Evolutionary conservation across 2,113 vertebrate genomes (phyloP).

Genomic region (Saimiri boliviensis): DNA sequence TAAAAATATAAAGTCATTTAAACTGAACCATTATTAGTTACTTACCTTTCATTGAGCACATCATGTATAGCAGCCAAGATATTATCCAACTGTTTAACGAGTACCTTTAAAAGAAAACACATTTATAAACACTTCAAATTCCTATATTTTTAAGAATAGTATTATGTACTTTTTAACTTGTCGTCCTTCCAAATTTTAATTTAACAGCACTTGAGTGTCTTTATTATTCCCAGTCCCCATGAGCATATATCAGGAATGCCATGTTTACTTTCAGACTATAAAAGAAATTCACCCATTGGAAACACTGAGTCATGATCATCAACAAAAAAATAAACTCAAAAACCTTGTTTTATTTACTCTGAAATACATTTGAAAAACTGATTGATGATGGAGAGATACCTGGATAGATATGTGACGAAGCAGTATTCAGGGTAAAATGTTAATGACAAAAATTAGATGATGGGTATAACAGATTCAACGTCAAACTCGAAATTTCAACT

Average conservation of each 20-base stretch:
- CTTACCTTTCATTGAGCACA: conserved; percentile 98
- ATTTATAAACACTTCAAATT: conserved; percentile 51
- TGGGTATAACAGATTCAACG: neutral
- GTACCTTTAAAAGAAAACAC: conserved; percentile 85
- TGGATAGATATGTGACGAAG: neutral
- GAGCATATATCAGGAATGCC: neutral
- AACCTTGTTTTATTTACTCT: neutral
- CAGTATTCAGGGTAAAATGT: neutral
- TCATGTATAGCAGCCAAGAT: conserved; percentile 97
- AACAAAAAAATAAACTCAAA: neutral
- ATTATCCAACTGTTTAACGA: conserved; percentile 98
- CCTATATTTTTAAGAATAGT: conserved; percentile 21
- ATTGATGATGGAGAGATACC: neutral
- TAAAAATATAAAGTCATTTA: neutral
- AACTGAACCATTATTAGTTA: conserved; percentile 31
- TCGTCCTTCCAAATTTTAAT: neutral
- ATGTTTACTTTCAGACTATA: neutral
- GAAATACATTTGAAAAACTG: neutral
- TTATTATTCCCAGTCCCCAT: conserved; percentile 17
- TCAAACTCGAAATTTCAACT: conserved; percentile 6
- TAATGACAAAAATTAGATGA: conserved; percentile 20
- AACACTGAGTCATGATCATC: neutral
- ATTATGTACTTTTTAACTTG: neutral
- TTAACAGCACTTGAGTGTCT: neutral
- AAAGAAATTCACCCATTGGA: neutral